phyloP scores from a whole-genome alignment of 2,888 invertebrate species.

The Norana najaformis region DNA sequence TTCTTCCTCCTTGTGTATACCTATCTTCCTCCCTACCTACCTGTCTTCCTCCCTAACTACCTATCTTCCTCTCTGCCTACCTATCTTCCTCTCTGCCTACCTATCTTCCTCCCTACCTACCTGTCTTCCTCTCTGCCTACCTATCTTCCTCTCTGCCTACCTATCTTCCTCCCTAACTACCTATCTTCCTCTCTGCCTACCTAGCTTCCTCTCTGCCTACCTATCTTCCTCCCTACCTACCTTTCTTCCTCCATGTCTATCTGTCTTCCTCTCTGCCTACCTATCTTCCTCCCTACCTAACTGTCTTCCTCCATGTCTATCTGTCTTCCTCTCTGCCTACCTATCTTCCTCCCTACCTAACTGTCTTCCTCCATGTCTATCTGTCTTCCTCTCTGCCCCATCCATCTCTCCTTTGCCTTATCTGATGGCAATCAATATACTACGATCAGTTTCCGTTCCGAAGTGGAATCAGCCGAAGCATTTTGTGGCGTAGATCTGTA shows the following conservation, averaged over 20 bases:
- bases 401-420: neutral
- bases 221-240: neutral
- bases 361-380: neutral
- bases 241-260: neutral
- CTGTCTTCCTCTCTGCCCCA: neutral
- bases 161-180: no score
- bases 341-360: neutral
- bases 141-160: neutral
- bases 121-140: neutral
- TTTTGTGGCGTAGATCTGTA: no score
- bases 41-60: no score
- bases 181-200: neutral
- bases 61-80: no score
- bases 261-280: neutral
- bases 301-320: neutral
- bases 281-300: neutral
- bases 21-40: neutral
- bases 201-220: neutral
- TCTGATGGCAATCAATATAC: no score
- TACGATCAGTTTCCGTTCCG: no score
- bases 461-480: no score
- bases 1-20: neutral
- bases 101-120: neutral
- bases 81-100: neutral
- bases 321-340: neutral